Percentiles rank a stretch among this genome's conserved stretches.
phyloP scores from a whole-genome alignment of 2,797 vertebrate species.

The Hydrocynus forskahlii region DNA sequence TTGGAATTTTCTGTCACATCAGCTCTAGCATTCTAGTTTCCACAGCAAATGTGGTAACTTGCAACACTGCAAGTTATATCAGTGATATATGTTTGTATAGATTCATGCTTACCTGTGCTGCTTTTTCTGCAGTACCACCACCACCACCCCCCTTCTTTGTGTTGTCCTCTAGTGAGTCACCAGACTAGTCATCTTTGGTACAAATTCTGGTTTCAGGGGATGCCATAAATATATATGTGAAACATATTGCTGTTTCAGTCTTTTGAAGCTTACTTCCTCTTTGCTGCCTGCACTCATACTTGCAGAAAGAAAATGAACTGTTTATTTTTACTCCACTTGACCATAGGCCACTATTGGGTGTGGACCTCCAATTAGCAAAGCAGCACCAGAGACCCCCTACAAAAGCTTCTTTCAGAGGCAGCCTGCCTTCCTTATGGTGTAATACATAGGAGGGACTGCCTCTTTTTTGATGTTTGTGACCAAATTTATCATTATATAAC shows the following conservation, averaged over 20 bases:
- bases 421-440: conserved; percentile 59
- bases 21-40: too few species aligned
- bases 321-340: conserved; percentile 27
- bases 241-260: background rate
- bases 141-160: background rate
- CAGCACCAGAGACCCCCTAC: conserved; percentile 54
- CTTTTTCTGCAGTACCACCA: too few species aligned
- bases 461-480: conserved; percentile 45
- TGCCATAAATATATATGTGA: background rate
- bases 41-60: too few species aligned
- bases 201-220: background rate
- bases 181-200: background rate
- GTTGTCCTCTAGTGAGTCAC: conserved; percentile 8
- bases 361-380: conserved; percentile 63
- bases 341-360: conserved; percentile 55
- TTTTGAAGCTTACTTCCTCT: conserved; percentile 16
- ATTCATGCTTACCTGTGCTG: too few species aligned
- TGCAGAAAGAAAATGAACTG: background rate
- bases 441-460: conserved; percentile 29
- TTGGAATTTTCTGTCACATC: too few species aligned
- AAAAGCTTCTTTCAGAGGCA: conserved; percentile 67
- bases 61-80: too few species aligned
- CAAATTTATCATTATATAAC: conserved; percentile 44
- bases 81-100: too few species aligned
- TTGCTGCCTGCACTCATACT: background rate